These are phyloP conservation scores for Neoniphon sammara DNA, from an alignment of 2,797 vertebrate genomes.

Conservation along the genomic window DNA sequence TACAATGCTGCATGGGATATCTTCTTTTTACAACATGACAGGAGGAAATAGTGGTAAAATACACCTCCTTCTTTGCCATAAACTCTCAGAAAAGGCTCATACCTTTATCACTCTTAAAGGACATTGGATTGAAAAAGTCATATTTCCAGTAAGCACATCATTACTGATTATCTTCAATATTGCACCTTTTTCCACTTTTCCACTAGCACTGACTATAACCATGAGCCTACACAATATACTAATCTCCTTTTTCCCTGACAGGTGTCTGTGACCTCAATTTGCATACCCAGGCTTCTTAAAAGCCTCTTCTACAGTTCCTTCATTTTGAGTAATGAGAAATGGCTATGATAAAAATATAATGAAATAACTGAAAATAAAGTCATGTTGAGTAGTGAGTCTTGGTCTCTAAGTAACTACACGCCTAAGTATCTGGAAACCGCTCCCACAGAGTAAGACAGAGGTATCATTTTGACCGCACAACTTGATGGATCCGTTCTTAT, in stretches of 20 bases:
- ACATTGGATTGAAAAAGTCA: slow-evolving; percentile 31
- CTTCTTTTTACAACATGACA: slow-evolving; percentile 64
- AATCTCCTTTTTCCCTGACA: slow-evolving; percentile 75
- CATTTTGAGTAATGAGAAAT: slow-evolving; percentile 50
- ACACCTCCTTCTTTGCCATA: slow-evolving; percentile 61
- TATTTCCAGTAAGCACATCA: slow-evolving; percentile 51
- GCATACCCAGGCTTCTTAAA: slow-evolving; percentile 67
- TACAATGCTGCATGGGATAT: slow-evolving; percentile 84
- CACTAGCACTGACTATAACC: slow-evolving; percentile 63
- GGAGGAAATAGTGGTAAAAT: slow-evolving; percentile 57
- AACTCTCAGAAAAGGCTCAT: slow-evolving; percentile 52
- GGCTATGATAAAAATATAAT: slow-evolving; percentile 37
- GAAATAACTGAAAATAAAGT: slow-evolving; percentile 52
- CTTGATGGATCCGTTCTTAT: slow-evolving; percentile 17
- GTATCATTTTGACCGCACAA: slow-evolving; percentile 37
- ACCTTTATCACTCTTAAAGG: slow-evolving; percentile 29
- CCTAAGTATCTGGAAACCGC: slow-evolving; percentile 42
- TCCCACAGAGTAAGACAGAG: slow-evolving; percentile 43
- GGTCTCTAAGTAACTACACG: slow-evolving; percentile 43
- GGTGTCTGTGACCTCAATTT: slow-evolving; percentile 67
- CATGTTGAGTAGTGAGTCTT: slow-evolving; percentile 46
- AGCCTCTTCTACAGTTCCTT: slow-evolving; percentile 29
- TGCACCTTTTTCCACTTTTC: slow-evolving; percentile 81
- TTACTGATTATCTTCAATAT: slow-evolving; percentile 82
- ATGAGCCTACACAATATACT: slow-evolving; percentile 69